These are phyloP conservation scores for Drosophila varians DNA, from an alignment of 1,140 invertebrate genomes.

Conservation along the genomic window DNA sequence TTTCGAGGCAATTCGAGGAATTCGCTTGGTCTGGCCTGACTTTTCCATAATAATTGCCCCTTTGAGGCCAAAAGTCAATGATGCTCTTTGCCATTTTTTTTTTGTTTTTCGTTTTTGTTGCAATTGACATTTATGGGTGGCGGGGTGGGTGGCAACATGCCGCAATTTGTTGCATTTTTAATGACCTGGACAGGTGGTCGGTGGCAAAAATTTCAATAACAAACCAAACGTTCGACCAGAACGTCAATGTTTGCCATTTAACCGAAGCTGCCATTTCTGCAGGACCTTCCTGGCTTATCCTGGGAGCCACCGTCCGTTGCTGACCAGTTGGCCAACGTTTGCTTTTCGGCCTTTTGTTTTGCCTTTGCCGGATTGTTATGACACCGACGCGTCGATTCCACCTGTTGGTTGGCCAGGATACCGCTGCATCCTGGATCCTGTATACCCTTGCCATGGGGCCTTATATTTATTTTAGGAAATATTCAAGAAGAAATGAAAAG, in stretches of 20 bases:
- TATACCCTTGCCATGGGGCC: too few relatives aligned
- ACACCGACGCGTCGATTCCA: slow-evolving; percentile 27
- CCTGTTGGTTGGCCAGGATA: slow-evolving; percentile 40
- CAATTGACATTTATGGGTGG: background rate
- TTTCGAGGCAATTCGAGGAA: background rate
- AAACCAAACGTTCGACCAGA: slow-evolving; percentile 23
- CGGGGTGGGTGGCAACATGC: background rate
- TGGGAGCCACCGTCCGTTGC: too few relatives aligned
- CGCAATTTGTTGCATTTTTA: slow-evolving; percentile 68
- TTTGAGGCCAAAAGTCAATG: background rate
- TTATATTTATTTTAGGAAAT: too few relatives aligned
- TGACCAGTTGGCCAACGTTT: background rate
- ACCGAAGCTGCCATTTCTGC: slow-evolving; percentile 9
- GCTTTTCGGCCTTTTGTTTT: slow-evolving; percentile 2
- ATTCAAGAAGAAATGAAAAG: too few relatives aligned
- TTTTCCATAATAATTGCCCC: background rate
- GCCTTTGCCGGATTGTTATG: slow-evolving; percentile 29
- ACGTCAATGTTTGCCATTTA: slow-evolving; percentile 35
- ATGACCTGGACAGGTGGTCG: slow-evolving; percentile 24
- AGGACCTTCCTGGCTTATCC: too few relatives aligned
- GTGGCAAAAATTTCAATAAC: slow-evolving; percentile 77
- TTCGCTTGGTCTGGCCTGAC: background rate
- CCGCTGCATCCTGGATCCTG: background rate
- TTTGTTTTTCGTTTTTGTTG: background rate
- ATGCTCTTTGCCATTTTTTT: background rate